phyloP scores from a whole-genome alignment of 2,113 vertebrate genomes.

The Pandion haliaetus region DNA sequence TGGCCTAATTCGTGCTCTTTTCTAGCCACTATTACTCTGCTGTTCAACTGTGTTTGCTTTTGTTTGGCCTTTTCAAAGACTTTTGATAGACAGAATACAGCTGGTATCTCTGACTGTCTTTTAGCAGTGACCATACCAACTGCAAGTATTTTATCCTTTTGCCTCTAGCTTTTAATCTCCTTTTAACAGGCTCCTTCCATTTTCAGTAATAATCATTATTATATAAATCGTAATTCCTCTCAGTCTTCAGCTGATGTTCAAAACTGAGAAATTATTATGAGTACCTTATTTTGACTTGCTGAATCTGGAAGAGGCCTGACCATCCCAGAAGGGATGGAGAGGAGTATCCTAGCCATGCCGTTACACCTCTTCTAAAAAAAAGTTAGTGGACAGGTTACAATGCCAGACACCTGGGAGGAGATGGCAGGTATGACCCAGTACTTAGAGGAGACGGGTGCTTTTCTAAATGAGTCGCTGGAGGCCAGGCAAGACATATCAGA shows the following conservation, averaged over 20 bases:
- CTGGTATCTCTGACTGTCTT: neutral
- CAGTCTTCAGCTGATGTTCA: neutral
- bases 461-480: neutral
- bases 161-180: neutral
- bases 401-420: neutral
- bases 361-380: neutral
- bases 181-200: neutral
- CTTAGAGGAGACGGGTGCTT: neutral
- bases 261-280: neutral
- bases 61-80: neutral
- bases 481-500: neutral
- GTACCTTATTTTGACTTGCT: neutral
- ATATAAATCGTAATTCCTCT: neutral
- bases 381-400: neutral
- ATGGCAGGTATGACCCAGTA: neutral
- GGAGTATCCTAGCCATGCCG: neutral
- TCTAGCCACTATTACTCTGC: neutral
- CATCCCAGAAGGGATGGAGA: neutral
- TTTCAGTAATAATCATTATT: neutral
- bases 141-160: neutral
- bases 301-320: neutral
- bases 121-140: neutral
- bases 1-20: neutral
- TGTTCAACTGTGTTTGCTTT: neutral
- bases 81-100: neutral